Evolutionary conservation across 2,113 vertebrate species (phyloP).

Genomic region (Gnathonemus echidnorhynchus): DNA sequence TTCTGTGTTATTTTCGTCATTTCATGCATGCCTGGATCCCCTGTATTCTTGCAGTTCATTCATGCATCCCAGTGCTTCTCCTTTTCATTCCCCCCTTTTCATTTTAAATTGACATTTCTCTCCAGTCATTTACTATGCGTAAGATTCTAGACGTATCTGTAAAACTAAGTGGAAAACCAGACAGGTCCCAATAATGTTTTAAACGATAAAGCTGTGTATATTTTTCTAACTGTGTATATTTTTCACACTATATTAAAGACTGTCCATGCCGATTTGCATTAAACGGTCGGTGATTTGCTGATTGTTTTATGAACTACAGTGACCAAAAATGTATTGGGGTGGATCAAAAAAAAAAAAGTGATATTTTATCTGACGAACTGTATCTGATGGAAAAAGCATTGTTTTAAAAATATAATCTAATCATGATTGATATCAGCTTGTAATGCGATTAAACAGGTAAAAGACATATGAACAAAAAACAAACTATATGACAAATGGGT

Average conservation of each 20-base stretch:
- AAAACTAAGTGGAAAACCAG: background rate
- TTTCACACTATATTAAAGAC: background rate
- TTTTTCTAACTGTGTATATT: background rate
- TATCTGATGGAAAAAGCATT: background rate
- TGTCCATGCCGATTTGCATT: background rate
- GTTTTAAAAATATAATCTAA: background rate
- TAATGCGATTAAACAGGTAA: background rate
- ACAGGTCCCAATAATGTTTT: background rate
- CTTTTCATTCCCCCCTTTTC: background rate
- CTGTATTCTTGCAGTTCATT: background rate
- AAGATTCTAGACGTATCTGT: background rate
- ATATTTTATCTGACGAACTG: background rate
- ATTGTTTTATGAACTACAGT: background rate
- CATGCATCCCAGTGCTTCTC: background rate
- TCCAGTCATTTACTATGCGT: background rate
- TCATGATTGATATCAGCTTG: background rate
- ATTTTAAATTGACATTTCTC: background rate
- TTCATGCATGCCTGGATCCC: background rate
- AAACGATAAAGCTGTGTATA: background rate
- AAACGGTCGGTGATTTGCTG: background rate
- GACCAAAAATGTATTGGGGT: background rate
- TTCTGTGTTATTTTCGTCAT: slow-evolving; percentile 13
- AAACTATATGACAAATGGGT: background rate
- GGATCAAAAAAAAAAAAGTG: too few relatives aligned
- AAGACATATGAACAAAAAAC: background rate